phyloP scores from a whole-genome alignment of 2,797 vertebrate genomes.

The Phylloscopus collybita region DNA sequence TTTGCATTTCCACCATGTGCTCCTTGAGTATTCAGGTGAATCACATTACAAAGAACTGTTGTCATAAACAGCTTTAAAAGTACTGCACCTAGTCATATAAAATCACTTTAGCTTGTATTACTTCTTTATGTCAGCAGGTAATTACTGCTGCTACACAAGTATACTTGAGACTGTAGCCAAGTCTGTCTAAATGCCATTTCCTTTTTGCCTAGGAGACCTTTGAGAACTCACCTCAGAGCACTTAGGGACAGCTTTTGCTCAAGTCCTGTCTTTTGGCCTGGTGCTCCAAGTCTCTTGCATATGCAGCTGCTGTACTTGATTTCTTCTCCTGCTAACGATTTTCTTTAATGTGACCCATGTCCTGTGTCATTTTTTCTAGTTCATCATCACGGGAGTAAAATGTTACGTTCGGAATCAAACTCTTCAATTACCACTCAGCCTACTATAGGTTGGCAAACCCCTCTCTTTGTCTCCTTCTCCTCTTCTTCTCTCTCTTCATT shows the following conservation, averaged over 20 bases:
- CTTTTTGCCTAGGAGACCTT: constrained; percentile 7
- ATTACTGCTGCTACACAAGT: neutral
- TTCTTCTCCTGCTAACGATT: constrained; percentile 86
- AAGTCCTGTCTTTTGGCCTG: constrained; percentile 63
- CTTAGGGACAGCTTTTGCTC: constrained; percentile 55
- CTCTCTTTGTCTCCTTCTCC: constrained; percentile 84
- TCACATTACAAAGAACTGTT: neutral
- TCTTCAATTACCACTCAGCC: constrained; percentile 99
- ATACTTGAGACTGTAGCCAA: neutral
- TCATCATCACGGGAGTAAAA: constrained; percentile 99
- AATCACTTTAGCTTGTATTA: neutral
- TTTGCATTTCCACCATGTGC: neutral
- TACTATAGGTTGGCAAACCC: constrained; percentile 99
- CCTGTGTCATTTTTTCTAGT: constrained; percentile 96
- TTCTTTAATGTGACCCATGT: constrained; percentile 86
- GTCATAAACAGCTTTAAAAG: neutral
- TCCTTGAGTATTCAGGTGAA: neutral
- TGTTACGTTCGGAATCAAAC: constrained; percentile 99
- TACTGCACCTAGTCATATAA: neutral
- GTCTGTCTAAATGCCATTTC: neutral
- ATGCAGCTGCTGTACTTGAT: constrained; percentile 78
- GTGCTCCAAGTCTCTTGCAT: constrained; percentile 68
- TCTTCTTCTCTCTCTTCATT: constrained; percentile 73
- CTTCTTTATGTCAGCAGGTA: constrained; percentile 63
- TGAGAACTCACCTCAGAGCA: constrained; percentile 18